Evolutionary conservation across 2,888 invertebrate species (phyloP), one percentile per base, ranked within the genome.

Genomic region (Phyllotreta striolata): DNA sequence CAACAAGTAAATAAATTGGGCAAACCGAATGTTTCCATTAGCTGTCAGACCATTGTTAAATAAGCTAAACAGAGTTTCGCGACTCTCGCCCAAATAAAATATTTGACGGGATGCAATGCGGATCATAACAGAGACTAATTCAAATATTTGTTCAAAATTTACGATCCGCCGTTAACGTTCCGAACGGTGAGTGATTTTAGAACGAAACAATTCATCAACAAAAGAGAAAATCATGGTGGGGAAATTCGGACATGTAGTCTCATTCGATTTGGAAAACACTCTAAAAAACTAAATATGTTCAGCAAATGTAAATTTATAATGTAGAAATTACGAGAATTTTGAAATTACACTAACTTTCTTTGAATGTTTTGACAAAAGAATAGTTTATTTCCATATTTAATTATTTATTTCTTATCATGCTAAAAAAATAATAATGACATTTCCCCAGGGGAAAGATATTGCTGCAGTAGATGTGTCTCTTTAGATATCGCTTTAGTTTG

Each of bases 121-220:
- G 44, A 44, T 44, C 10, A 44, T 44, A 44, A 44, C 44, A 1
- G 44, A 7, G 24, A 24, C 44, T 44, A 44, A 44, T 44, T 44
- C 44, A 44, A 44, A 44, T 44, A 44, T 44, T 44, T 44, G 44
- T 44, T 44, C 14, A 44, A 44, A n/a, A 44, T 44, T 44, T 10
- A 44, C 44, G 44, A 44, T 44, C n/a, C 6, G 44, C 44, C 44
- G n/a, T 14, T 13, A 44, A n/a, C 44, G 44, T 44, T 44, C n/a
- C 10, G 41, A 44, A 6, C 14, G 44, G 44, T 10, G 44, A 44
- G 14, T 44, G 9, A 44, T 44, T 44, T 44, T n/a, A 7, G 10
- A 44, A 44, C 14, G 44, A 10, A 44, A 44, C 44, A 44, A 44
- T 44, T 10, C 24, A 24, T 24, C 24, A 24, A 24, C 24, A 24